Conservation (phyloP, 2,113 vertebrate genomes). For the Antechinus stuartii region DNA sequence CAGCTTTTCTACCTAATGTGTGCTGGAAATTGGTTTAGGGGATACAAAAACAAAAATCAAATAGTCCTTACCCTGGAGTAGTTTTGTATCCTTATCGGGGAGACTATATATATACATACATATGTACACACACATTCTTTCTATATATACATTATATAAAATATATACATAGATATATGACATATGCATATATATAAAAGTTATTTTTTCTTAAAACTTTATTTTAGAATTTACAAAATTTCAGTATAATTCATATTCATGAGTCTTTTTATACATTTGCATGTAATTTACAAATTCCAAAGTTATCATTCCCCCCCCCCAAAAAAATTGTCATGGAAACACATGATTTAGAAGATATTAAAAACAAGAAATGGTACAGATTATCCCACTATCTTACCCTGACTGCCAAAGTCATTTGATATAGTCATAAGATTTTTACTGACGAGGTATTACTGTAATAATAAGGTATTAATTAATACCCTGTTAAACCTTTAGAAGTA, state of each 20-base stretch:
- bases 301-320: not conserved
- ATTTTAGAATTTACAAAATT: not conserved
- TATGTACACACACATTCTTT: no score
- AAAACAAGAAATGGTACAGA: not conserved
- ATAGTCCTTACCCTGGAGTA: not conserved
- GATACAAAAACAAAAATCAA: not conserved
- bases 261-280: not conserved
- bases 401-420: not conserved
- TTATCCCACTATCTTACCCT: not conserved
- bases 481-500: not conserved
- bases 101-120: not conserved
- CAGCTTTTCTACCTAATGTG: not conserved
- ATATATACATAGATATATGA: no score
- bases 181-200: not conserved
- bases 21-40: not conserved
- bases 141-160: not conserved
- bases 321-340: constrained; percentile 4
- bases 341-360: not conserved
- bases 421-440: not conserved
- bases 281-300: not conserved
- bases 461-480: not conserved
- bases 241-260: not conserved
- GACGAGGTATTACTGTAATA: not conserved
- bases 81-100: not conserved
- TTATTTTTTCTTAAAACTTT: not conserved